Evolutionary conservation across 1,140 invertebrate species (phyloP).

Genomic region (Eciton burchellii): DNA sequence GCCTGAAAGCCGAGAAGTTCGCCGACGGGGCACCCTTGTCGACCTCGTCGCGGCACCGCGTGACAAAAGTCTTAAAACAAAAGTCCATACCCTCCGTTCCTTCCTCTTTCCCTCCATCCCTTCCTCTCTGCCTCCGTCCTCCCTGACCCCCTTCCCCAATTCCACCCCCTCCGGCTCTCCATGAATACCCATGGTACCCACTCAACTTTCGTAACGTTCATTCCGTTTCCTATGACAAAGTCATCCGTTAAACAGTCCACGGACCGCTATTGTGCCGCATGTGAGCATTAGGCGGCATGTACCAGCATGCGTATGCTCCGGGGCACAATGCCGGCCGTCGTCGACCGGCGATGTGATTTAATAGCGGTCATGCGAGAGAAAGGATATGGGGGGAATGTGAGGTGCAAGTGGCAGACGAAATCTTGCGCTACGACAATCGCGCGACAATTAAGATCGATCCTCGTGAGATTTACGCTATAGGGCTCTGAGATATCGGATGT

Average conservation of each 20-base stretch:
- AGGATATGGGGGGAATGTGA: background rate
- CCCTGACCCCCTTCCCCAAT: no score
- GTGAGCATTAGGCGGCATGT: slow-evolving; percentile 49
- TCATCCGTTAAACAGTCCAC: slow-evolving; percentile 68
- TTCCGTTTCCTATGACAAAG: slow-evolving; percentile 74
- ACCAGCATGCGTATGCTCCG: slow-evolving; percentile 22
- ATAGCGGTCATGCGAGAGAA: slow-evolving; percentile 24
- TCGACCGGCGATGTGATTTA: slow-evolving; percentile 42
- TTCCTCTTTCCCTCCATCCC: no score
- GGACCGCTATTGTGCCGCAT: slow-evolving; percentile 61
- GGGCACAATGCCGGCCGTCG: slow-evolving; percentile 56
- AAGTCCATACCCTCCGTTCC: no score
- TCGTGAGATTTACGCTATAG: background rate
- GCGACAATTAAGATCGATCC: background rate
- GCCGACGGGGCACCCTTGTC: slow-evolving; percentile 35
- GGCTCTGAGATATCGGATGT: background rate
- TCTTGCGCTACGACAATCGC: background rate
- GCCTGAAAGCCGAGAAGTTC: slow-evolving; percentile 68
- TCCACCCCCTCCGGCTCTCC: slow-evolving; percentile 6
- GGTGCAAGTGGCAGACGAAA: slow-evolving; percentile 16
- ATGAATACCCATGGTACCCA: slow-evolving; percentile 66
- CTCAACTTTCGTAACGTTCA: slow-evolving; percentile 69
- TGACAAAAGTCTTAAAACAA: slow-evolving; percentile 76
- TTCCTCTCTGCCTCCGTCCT: no score
- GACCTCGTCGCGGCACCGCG: slow-evolving; percentile 35